A percentile compares a stretch with the other conserved stretches of the same genome.
These are phyloP conservation scores for Listrodromus nycthemerus DNA, from an alignment of 2,888 invertebrate species.

Conservation along the genomic window DNA sequence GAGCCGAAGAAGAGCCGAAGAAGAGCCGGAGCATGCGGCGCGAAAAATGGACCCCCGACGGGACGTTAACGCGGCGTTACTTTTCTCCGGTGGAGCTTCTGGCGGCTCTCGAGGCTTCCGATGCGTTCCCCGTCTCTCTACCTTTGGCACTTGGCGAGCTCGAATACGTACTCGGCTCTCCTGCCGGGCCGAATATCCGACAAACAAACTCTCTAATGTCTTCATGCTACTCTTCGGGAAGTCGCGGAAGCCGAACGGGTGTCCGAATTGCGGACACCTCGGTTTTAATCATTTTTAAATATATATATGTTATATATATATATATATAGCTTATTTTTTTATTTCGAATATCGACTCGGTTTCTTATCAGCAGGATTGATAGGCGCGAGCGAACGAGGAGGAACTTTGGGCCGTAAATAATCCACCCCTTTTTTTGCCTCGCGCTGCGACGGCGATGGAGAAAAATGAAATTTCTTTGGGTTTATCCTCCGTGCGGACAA, in stretches of 20 bases:
- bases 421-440: conserved; percentile 72
- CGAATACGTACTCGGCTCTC: conserved; percentile 59
- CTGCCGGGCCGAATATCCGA: conserved; percentile 70
- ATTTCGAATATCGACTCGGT: neutral
- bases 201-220: conserved; percentile 81
- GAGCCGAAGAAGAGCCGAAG: too few relatives aligned
- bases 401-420: conserved; percentile 76
- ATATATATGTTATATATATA: conserved; percentile 6
- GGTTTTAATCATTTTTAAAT: neutral
- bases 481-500: conserved; percentile 15
- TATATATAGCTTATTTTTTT: conserved; percentile 4
- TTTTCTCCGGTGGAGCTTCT: conserved; percentile 56
- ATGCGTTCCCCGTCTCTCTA: conserved; percentile 14
- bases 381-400: neutral
- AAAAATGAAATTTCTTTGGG: neutral
- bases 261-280: conserved; percentile 35
- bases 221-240: conserved; percentile 77
- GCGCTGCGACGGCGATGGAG: neutral
- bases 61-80: conserved; percentile 74
- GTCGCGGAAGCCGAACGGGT: conserved; percentile 20
- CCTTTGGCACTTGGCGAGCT: conserved; percentile 25
- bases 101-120: conserved; percentile 58
- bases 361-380: neutral
- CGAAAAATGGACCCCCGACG: conserved; percentile 69
- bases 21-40: conserved; percentile 39